phyloP scores from a whole-genome alignment of 2,797 vertebrate genomes.

The Microtus obscurus region DNA sequence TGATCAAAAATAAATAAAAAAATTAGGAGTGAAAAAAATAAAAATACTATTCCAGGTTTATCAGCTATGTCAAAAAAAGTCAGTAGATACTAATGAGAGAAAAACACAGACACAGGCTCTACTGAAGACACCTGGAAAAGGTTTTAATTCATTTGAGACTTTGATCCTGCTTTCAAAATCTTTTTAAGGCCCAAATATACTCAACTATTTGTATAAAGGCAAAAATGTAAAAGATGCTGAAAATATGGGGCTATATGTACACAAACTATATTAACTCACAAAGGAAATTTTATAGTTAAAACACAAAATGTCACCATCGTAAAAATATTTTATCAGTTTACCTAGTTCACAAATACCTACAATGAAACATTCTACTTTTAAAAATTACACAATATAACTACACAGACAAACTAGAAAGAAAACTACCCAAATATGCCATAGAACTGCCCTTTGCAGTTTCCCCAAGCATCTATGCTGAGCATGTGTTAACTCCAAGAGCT shows the following conservation, averaged over 20 bases:
- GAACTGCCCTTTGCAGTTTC: not conserved
- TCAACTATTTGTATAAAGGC: slow-evolving; percentile 19
- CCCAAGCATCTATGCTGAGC: not conserved
- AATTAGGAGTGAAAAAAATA: not conserved
- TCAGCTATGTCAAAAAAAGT: not conserved
- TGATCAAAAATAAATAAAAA: not conserved
- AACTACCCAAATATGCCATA: not conserved
- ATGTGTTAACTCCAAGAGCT: slow-evolving; percentile 37
- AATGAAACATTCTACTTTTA: not conserved
- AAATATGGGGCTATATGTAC: slow-evolving; percentile 24
- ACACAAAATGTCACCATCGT: slow-evolving; percentile 27
- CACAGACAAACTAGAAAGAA: slow-evolving; percentile 47
- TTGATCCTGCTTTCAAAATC: not conserved
- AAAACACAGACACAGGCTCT: slow-evolving; percentile 32
- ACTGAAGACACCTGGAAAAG: not conserved
- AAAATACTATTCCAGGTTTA: not conserved
- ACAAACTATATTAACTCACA: slow-evolving; percentile 12
- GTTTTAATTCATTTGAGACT: slow-evolving; percentile 2
- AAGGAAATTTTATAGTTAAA: slow-evolving; percentile 45
- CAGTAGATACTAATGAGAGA: not conserved
- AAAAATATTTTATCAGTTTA: slow-evolving; percentile 56
- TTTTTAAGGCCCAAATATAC: not conserved
- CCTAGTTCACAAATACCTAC: slow-evolving; percentile 28
- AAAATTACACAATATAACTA: not conserved
- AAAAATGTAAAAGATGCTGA: slow-evolving; percentile 51